phyloP scores from a whole-genome alignment of 2,113 vertebrate species.

The Burhinus bistriatus region DNA sequence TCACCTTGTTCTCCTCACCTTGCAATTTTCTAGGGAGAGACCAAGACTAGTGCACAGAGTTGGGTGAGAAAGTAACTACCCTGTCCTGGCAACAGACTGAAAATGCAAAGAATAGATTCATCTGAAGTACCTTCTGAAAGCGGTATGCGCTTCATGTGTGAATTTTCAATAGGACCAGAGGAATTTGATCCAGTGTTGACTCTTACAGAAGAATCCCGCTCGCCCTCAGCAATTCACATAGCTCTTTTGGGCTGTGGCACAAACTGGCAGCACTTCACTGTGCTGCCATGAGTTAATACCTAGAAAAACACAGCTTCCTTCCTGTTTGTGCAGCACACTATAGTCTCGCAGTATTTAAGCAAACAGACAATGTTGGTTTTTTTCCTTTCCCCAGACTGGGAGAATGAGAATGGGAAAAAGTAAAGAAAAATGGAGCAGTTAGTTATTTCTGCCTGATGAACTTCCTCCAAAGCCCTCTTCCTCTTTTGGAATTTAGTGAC shows the following conservation, averaged over 20 bases:
- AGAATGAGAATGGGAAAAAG: not conserved
- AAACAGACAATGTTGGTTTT: not conserved
- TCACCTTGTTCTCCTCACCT: conserved; percentile 53
- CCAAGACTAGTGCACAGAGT: not conserved
- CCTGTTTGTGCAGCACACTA: conserved; percentile 4
- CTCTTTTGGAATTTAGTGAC: conserved; percentile 62
- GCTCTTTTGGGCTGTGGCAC: not conserved
- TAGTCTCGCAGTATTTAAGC: not conserved
- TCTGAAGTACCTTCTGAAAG: not conserved
- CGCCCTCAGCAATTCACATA: not conserved
- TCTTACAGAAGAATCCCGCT: not conserved
- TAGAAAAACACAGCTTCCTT: not conserved
- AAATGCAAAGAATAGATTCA: not conserved
- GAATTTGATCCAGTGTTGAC: not conserved
- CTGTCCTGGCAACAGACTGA: not conserved
- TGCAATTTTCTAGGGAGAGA: conserved; percentile 40
- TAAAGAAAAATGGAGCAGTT: not conserved
- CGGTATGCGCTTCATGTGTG: not conserved
- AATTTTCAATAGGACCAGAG: not conserved
- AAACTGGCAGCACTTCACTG: not conserved
- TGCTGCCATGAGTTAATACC: not conserved
- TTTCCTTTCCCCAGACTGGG: not conserved
- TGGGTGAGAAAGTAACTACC: not conserved
- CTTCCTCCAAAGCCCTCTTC: conserved; percentile 52
- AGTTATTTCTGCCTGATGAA: conserved; percentile 46